Conservation (phyloP, 2,113 vertebrate species). For the Talpa occidentalis region DNA sequence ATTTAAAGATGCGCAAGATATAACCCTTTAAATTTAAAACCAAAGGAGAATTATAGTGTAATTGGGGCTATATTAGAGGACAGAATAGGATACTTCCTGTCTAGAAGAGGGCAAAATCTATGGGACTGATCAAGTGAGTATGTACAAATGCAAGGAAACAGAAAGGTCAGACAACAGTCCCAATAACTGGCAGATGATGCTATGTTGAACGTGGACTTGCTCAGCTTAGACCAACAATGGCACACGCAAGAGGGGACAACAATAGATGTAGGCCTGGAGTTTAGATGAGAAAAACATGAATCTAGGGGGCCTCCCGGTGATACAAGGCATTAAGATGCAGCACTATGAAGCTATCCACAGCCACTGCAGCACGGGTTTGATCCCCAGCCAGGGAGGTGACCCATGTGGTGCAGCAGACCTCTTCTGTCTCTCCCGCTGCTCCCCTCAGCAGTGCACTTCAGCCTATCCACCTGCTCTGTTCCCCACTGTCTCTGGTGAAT, state of each 20-base stretch:
- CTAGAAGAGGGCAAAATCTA: not conserved
- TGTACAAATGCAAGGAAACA: not conserved
- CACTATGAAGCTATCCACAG: too few species aligned
- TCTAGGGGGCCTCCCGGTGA: not conserved
- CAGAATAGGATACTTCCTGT: not conserved
- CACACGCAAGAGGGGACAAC: not conserved
- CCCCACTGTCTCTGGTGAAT: too few species aligned
- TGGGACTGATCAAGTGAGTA: not conserved
- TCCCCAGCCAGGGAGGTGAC: too few species aligned
- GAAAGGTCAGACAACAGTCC: not conserved
- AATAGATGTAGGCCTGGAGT: not conserved
- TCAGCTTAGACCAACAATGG: not conserved
- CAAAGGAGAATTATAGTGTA: not conserved
- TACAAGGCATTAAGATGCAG: too few species aligned
- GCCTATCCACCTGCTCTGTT: too few species aligned
- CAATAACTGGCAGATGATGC: not conserved
- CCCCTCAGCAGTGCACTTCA: too few species aligned
- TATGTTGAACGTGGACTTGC: not conserved
- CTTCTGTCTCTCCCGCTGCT: too few species aligned
- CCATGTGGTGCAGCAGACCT: too few species aligned
- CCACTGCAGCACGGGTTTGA: too few species aligned
- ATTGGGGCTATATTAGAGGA: not conserved
- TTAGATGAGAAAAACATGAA: not conserved
- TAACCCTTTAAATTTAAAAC: not conserved
- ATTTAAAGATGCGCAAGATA: slow-evolving; percentile 18